These are phyloP conservation scores for Adineta ricciae DNA, from an alignment of 2,888 invertebrate genomes.

Conservation along the genomic window DNA sequence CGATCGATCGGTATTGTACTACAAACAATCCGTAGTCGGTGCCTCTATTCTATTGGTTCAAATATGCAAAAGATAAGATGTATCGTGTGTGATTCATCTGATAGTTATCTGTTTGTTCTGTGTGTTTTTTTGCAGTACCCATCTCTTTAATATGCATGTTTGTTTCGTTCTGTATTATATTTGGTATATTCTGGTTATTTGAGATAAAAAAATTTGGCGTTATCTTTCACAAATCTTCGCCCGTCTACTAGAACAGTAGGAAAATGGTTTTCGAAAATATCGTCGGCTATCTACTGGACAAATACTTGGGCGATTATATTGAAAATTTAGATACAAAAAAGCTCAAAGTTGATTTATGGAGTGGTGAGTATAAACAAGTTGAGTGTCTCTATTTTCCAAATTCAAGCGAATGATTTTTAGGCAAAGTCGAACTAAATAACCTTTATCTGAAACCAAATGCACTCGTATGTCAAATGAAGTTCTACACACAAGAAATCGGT, in stretches of 20 bases:
- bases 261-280: slow-evolving; percentile 33
- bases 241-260: neutral
- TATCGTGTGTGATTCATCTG: neutral
- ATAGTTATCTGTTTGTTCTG: neutral
- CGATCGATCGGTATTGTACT: neutral
- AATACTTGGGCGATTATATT: slow-evolving; percentile 31
- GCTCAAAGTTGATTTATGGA: slow-evolving; percentile 33
- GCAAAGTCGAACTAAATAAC: slow-evolving; percentile 28
- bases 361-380: neutral
- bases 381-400: neutral
- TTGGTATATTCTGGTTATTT: neutral
- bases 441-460: slow-evolving; percentile 32
- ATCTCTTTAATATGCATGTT: neutral
- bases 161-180: too few relatives aligned
- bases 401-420: neutral
- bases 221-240: neutral
- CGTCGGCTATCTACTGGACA: slow-evolving; percentile 31
- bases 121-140: neutral
- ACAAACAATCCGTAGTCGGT: too few relatives aligned
- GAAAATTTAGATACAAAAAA: slow-evolving; percentile 34
- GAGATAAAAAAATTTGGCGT: neutral
- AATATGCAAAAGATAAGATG: neutral
- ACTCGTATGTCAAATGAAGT: neutral
- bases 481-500: neutral
- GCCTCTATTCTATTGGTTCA: neutral